Base-by-base conservation (phyloP, 2,797 vertebrate species). In the Gephyroberyx darwinii region DNA sequence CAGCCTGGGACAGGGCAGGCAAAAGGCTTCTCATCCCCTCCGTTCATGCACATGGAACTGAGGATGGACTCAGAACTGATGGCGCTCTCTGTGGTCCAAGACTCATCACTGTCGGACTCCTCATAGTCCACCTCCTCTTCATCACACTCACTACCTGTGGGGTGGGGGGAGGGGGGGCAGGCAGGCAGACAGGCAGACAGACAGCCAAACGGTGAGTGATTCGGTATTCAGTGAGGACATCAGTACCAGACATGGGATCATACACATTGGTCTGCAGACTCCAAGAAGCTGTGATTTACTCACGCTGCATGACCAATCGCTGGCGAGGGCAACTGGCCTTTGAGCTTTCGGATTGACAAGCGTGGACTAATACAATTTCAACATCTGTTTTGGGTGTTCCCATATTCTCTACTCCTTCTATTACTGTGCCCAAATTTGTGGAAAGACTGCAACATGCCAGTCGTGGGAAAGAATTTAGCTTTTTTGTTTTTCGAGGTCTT, bases 31-130 rank as follows among this genome's bases (percentile, higher is more conserved):
- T 99, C 98, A 26, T 99, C 98, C 3, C 96, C 98, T 80, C 97
- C 97, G 4, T 99, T 99, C 98, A 99, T 99, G 92, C 96, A 98
- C 97, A 99, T 98, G 71, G 97, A 98, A 85, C 98, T 98, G 85
- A 99, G 96, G 92, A 99, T 99, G 84, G 96, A 97, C 92, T 99
- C 97, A 0, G 98, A 98, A 93, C 97, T 99, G 93, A 99, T 98
- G 91, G 98, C 97, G 69, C 97, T 98, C 95, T 99, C 98, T 13
- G 96, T 98, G 82, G 98, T 99, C 98, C 98, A 99, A 19, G 98
- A 99, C 86, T 99, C 97, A 14, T 98, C 97, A 22, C 98, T 99
- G 93, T 99, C 98, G 0, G 97, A 99, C 88, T 98, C 97, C 90
- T 99, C 97, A 17, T 97, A 99, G 82, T 99, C 98, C 64, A 96